Evolutionary conservation across 2,797 vertebrate genomes (phyloP).

Genomic region (Chaunax sp.): DNA sequence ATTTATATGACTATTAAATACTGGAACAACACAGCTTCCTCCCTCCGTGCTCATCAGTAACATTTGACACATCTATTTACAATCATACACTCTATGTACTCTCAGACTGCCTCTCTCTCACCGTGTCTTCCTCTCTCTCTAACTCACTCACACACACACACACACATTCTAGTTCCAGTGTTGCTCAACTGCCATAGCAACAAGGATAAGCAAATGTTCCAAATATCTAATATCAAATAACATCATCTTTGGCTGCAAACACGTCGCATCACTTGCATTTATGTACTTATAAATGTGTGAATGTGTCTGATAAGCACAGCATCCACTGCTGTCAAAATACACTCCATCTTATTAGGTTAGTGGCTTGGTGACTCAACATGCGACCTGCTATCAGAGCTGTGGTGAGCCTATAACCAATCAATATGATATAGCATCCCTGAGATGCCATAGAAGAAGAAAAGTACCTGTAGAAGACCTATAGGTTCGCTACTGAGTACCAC

Average conservation of each 20-base stretch:
- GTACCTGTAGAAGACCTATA: not conserved
- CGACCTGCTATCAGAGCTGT: slow-evolving; percentile 5
- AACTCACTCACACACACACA: not conserved
- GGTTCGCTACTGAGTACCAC: not conserved
- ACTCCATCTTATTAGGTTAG: slow-evolving; percentile 4
- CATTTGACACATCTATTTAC: slow-evolving; percentile 57
- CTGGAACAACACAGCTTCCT: not conserved
- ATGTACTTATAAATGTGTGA: not conserved
- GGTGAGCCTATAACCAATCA: slow-evolving; percentile 1
- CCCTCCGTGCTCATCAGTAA: slow-evolving; percentile 19
- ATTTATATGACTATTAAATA: not conserved
- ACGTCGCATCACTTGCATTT: slow-evolving; percentile 27
- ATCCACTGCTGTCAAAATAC: slow-evolving; percentile 2
- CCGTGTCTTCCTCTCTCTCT: not conserved
- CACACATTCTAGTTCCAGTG: slow-evolving; percentile 51
- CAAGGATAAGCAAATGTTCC: slow-evolving; percentile 62
- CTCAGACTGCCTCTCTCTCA: not conserved
- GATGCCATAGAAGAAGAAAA: not conserved
- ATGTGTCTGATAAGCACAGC: slow-evolving; percentile 5
- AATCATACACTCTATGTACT: slow-evolving; percentile 2
- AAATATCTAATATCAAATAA: slow-evolving; percentile 63
- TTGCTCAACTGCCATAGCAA: slow-evolving; percentile 73
- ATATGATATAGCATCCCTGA: no score
- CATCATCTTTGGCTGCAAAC: slow-evolving; percentile 38
- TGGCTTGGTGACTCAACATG: slow-evolving; percentile 44